Conservation (phyloP, 2,888 invertebrate species). For the Heliconius erato region DNA sequence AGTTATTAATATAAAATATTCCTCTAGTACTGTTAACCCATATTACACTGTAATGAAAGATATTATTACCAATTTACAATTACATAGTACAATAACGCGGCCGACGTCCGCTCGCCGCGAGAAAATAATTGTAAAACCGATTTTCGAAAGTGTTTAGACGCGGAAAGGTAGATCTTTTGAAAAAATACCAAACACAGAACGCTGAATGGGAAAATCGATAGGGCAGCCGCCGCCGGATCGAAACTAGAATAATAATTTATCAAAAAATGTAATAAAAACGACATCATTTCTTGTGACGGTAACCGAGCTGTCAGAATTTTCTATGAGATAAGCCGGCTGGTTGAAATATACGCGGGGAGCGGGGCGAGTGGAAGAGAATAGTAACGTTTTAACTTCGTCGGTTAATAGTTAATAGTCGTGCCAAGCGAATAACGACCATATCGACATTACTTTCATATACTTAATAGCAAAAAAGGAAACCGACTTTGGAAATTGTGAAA, state of each 20-base stretch:
- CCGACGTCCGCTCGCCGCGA: constrained; percentile 79
- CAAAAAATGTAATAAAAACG: constrained; percentile 86
- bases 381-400: constrained; percentile 67
- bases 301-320: constrained; percentile 83
- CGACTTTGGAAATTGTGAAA: constrained; percentile 82
- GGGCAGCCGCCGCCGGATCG: constrained; percentile 77
- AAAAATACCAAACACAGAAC: constrained; percentile 82
- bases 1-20: constrained; percentile 60
- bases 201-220: constrained; percentile 85
- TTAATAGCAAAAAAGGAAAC: constrained; percentile 80
- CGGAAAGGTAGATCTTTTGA: constrained; percentile 79
- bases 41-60: constrained; percentile 83
- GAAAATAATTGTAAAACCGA: constrained; percentile 81
- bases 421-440: constrained; percentile 71
- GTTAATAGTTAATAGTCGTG: constrained; percentile 57
- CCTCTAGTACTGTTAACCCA: constrained; percentile 79
- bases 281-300: constrained; percentile 84
- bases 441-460: constrained; percentile 78
- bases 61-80: constrained; percentile 84
- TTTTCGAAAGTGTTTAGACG: constrained; percentile 84
- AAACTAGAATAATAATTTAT: constrained; percentile 85
- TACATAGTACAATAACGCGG: constrained; percentile 62
- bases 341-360: constrained; percentile 39
- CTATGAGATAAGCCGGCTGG: constrained; percentile 65
- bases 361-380: constrained; percentile 48